Conservation (phyloP, 2,888 invertebrate species). For the Caenorhabditis imperialis region DNA sequence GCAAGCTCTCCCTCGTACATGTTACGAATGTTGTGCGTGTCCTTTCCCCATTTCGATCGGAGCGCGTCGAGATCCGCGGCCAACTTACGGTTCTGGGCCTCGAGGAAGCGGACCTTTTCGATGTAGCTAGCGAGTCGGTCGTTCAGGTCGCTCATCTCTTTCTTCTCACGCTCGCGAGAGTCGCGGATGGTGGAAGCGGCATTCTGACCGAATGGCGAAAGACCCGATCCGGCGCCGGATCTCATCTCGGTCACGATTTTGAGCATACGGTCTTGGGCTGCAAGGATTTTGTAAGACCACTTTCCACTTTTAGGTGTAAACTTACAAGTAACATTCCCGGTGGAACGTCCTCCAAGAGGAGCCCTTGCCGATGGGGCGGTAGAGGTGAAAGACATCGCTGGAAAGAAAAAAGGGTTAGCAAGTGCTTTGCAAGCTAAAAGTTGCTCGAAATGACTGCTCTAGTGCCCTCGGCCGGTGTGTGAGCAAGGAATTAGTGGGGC, state of each 20-base stretch:
- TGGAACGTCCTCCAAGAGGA: constrained; percentile 65
- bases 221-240: constrained; percentile 54
- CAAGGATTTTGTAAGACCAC: not conserved
- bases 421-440: constrained; percentile 17
- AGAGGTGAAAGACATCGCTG: constrained; percentile 65
- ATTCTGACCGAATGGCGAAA: constrained; percentile 67
- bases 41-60: constrained; percentile 77
- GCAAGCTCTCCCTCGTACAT: constrained; percentile 71
- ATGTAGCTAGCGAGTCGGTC: constrained; percentile 81
- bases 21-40: constrained; percentile 71
- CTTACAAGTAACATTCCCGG: constrained; percentile 52
- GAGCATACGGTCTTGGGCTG: constrained; percentile 71
- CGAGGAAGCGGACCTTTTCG: constrained; percentile 80
- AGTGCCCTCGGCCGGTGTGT: constrained; percentile 38
- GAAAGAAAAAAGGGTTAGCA: constrained; percentile 31
- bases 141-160: constrained; percentile 81
- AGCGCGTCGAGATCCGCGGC: constrained; percentile 77
- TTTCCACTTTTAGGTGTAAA: not conserved
- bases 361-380: constrained; percentile 64
- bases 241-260: constrained; percentile 77
- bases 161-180: constrained; percentile 80
- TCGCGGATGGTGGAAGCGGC: constrained; percentile 79
- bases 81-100: constrained; percentile 78
- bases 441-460: constrained; percentile 33
- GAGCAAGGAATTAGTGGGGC: constrained; percentile 50